Percentiles rank a stretch among this genome's conserved stretches.
phyloP scores from a whole-genome alignment of 2,113 vertebrate species.

The Asarcornis scutulata region DNA sequence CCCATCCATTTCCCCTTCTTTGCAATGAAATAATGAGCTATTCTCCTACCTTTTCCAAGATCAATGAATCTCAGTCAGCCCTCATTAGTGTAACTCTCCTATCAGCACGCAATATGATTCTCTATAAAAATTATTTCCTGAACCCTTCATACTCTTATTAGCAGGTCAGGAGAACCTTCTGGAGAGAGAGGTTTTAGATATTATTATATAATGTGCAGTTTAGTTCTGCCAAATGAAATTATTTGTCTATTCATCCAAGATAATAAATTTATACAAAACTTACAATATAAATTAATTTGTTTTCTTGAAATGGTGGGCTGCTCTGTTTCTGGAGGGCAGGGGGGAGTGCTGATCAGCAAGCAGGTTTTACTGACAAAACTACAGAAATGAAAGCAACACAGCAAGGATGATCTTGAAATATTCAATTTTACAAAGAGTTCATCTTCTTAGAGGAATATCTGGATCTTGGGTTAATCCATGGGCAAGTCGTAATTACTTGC shows the following conservation, averaged over 20 bases:
- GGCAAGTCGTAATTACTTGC: background rate
- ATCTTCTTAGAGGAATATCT: background rate
- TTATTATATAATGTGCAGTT: background rate
- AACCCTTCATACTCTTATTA: background rate
- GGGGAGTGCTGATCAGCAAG: rapidly evolving
- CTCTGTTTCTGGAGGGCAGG: background rate
- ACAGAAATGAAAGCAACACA: background rate
- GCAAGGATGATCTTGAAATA: background rate
- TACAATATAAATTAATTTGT: background rate
- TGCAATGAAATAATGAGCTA: background rate
- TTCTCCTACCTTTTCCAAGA: background rate
- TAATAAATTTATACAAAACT: background rate
- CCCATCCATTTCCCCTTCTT: background rate
- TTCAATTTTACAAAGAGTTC: background rate
- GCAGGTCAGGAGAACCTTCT: background rate
- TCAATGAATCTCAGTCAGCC: background rate
- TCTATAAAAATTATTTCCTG: background rate
- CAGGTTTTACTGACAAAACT: background rate
- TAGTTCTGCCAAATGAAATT: background rate
- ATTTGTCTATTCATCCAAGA: background rate
- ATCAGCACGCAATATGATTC: background rate
- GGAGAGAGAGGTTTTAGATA: background rate
- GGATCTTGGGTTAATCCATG: background rate
- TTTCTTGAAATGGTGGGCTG: background rate
- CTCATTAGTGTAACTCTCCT: background rate